These are phyloP conservation scores for Archaeoteleia sp. DNA, from an alignment of 2,888 invertebrate genomes.

Conservation along the genomic window DNA sequence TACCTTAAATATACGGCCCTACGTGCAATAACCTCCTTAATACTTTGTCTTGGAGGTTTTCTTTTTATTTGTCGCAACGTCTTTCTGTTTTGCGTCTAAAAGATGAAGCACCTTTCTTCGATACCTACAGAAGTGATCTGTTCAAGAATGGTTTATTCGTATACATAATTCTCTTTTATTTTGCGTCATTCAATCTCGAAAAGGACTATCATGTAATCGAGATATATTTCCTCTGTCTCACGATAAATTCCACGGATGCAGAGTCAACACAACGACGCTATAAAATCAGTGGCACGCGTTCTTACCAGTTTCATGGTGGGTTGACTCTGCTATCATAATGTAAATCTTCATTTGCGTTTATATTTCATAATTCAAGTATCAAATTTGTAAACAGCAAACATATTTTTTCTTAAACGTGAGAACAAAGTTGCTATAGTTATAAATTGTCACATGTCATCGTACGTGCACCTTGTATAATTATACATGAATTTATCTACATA, in stretches of 20 bases:
- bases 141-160: slow-evolving; percentile 19
- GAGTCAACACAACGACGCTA: slow-evolving; percentile 34
- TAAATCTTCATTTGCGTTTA: too few relatives aligned
- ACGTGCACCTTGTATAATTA: too few relatives aligned
- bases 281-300: slow-evolving; percentile 28
- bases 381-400: too few relatives aligned
- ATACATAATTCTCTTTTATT: slow-evolving; percentile 7
- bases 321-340: too few relatives aligned
- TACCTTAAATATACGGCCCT: too few relatives aligned
- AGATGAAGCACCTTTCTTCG: slow-evolving; percentile 13
- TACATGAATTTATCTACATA: too few relatives aligned
- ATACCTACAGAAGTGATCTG: slow-evolving; percentile 17
- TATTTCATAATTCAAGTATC: too few relatives aligned
- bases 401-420: too few relatives aligned
- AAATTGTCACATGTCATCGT: too few relatives aligned
- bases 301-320: slow-evolving; percentile 9
- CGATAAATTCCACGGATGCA: slow-evolving; percentile 36
- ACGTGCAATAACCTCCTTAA: too few relatives aligned
- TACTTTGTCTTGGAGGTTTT: too few relatives aligned
- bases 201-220: slow-evolving; percentile 38
- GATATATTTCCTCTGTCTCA: slow-evolving; percentile 36
- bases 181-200: slow-evolving; percentile 41
- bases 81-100: slow-evolving; percentile 9
- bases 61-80: slow-evolving; percentile 8
- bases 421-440: too few relatives aligned